Percentiles rank a stretch among this genome's conserved stretches.
Evolutionary conservation across 2,888 invertebrate species (phyloP).

Genomic region (Pogonocherus hispidulus): DNA sequence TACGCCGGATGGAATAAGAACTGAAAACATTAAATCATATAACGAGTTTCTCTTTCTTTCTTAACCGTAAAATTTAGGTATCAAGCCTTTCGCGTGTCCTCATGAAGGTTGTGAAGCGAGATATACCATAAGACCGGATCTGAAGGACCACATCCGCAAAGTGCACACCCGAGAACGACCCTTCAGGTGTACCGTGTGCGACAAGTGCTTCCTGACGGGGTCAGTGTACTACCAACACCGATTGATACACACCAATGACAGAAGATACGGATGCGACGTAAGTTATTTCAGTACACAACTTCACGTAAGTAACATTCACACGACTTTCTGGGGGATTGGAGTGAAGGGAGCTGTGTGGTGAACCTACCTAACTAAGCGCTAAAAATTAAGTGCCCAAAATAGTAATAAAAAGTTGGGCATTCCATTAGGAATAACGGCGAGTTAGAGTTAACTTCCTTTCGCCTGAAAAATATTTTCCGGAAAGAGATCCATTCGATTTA

Average conservation of each 20-base stretch:
- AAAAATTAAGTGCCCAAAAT: too few species aligned
- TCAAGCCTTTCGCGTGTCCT: constrained; percentile 75
- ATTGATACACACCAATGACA: constrained; percentile 75
- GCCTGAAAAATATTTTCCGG: too few species aligned
- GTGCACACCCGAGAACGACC: constrained; percentile 77
- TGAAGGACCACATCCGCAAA: constrained; percentile 76
- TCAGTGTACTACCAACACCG: constrained; percentile 77
- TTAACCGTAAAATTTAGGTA: too few species aligned
- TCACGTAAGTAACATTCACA: background rate
- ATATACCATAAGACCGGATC: constrained; percentile 75
- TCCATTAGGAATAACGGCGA: too few species aligned
- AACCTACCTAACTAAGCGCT: too few species aligned
- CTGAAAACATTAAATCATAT: too few species aligned
- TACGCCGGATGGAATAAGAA: too few species aligned
- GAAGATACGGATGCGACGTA: constrained; percentile 76
- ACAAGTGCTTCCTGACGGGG: constrained; percentile 75
- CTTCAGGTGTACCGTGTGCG: constrained; percentile 74
- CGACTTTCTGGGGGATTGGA: background rate
- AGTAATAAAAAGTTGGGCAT: too few species aligned
- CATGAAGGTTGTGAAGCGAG: constrained; percentile 74
- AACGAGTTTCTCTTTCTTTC: too few species aligned
- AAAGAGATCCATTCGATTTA: too few species aligned
- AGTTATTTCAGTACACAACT: constrained; percentile 22
- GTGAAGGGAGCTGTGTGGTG: too few species aligned
- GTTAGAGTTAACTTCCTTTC: too few species aligned